Conservation (phyloP, 2,113 vertebrate genomes). For the Myxocyprinus asiaticus region DNA sequence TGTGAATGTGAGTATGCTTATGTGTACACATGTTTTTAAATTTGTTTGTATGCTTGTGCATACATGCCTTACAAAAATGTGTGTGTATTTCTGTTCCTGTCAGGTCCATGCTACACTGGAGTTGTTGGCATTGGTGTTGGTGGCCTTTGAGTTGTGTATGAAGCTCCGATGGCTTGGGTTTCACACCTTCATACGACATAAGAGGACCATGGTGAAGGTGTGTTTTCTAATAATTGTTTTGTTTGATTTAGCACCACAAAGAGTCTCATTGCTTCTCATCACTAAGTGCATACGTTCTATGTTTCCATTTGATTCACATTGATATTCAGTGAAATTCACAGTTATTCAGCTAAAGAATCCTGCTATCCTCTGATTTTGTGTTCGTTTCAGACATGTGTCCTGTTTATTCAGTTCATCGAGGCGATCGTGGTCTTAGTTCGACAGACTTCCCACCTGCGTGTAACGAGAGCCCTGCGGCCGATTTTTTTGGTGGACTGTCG, state of each 20-base stretch:
- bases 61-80: not conserved
- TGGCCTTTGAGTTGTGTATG: constrained; percentile 96
- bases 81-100: not conserved
- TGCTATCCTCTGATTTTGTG: not conserved
- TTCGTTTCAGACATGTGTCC: constrained; percentile 82
- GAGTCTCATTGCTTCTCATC: too few species aligned
- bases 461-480: constrained; percentile 92
- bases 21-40: too few species aligned
- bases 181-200: constrained; percentile 91
- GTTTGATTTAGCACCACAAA: not conserved
- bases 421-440: constrained; percentile 94
- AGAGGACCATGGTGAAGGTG: constrained; percentile 98
- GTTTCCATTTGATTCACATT: too few species aligned
- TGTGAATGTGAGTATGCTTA: not conserved
- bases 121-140: constrained; percentile 86
- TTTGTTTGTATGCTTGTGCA: not conserved
- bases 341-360: not conserved
- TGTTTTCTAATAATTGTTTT: not conserved
- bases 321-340: too few species aligned
- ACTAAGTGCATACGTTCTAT: too few species aligned
- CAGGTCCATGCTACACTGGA: constrained; percentile 96
- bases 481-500: constrained; percentile 97
- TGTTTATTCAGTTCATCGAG: constrained; percentile 92
- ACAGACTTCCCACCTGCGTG: constrained; percentile 91
- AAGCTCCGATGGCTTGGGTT: constrained; percentile 96